Conservation (phyloP, 1,140 invertebrate species). For the Prorops nasuta region DNA sequence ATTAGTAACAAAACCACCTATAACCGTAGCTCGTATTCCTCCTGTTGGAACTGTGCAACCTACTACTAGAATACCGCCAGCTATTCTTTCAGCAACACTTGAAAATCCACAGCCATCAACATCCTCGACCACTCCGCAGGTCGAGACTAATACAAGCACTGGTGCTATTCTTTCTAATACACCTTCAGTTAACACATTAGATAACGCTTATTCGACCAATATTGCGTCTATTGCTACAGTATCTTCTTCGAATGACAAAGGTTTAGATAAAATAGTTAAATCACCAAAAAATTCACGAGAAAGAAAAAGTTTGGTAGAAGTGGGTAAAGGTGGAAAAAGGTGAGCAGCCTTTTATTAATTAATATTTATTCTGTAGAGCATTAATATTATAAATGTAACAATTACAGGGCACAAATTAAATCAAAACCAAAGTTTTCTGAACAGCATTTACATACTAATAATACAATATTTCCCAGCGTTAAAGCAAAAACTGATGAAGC, state of each 20-base stretch:
- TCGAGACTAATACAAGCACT: neutral
- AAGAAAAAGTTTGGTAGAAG: slow-evolving; percentile 37
- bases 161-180: no score
- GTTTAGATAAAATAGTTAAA: slow-evolving; percentile 35
- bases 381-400: neutral
- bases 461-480: slow-evolving; percentile 57
- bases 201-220: no score
- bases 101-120: slow-evolving; percentile 34
- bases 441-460: slow-evolving; percentile 52
- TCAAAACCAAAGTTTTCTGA: slow-evolving; percentile 39
- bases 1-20: slow-evolving; percentile 65
- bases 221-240: no score
- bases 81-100: slow-evolving; percentile 12
- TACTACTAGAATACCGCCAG: slow-evolving; percentile 50
- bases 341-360: slow-evolving; percentile 7
- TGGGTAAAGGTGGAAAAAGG: slow-evolving; percentile 34
- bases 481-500: slow-evolving; percentile 52
- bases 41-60: slow-evolving; percentile 62
- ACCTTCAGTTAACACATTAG: no score
- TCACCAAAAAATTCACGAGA: slow-evolving; percentile 39
- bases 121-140: slow-evolving; percentile 5
- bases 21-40: slow-evolving; percentile 55
- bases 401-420: slow-evolving; percentile 33
- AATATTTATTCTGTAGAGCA: neutral
- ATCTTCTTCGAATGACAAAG: neutral